Conservation (phyloP, 2,113 vertebrate genomes). For the Clinocottus analis region DNA sequence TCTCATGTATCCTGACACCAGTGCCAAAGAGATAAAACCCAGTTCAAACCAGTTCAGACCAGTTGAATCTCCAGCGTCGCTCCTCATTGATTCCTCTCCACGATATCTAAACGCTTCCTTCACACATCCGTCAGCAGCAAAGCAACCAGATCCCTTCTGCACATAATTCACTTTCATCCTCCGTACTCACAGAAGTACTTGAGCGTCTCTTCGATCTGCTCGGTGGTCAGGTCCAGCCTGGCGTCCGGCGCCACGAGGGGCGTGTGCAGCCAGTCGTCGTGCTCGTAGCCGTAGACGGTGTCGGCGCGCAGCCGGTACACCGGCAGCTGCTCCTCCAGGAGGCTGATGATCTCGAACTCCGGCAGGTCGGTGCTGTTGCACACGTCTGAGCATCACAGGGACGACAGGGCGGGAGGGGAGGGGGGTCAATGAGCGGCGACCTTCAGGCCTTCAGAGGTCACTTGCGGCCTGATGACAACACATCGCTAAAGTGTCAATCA, state of each 20-base stretch:
- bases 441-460: background rate
- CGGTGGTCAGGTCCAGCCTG: constrained; percentile 92
- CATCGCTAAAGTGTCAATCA: background rate
- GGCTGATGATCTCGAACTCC: constrained; percentile 99
- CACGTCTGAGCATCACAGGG: constrained; percentile 87
- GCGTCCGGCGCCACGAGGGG: constrained; percentile 92
- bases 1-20: background rate
- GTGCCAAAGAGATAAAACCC: background rate
- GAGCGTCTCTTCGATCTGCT: constrained; percentile 98
- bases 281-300: constrained; percentile 95
- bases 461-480: background rate
- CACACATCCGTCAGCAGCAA: background rate
- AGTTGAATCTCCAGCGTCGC: background rate
- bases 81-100: background rate
- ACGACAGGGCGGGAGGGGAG: background rate
- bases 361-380: constrained; percentile 98
- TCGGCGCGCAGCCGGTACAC: constrained; percentile 96
- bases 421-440: background rate
- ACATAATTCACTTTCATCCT: fast-evolving
- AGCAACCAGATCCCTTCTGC: background rate
- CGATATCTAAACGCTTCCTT: background rate
- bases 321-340: constrained; percentile 97
- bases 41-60: no score
- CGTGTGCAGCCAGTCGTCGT: constrained; percentile 98
- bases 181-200: constrained; percentile 96